phyloP scores from a whole-genome alignment of 2,888 invertebrate species.

The Oxystoma pomonae region DNA sequence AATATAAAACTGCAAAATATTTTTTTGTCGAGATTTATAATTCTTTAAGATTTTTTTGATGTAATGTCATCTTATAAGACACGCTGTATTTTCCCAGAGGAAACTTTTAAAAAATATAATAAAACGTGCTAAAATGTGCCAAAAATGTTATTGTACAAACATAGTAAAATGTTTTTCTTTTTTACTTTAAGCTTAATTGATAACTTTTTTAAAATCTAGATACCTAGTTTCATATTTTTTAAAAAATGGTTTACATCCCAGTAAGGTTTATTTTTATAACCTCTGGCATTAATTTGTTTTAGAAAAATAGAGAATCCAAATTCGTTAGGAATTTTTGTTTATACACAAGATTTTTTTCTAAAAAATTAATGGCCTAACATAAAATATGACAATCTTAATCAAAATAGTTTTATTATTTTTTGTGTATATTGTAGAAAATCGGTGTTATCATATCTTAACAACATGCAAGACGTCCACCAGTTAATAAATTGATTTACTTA shows the following conservation, averaged over 20 bases:
- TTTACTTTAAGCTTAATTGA: too few species aligned
- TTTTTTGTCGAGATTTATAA: too few species aligned
- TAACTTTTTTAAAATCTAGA: not conserved
- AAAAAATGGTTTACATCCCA: too few species aligned
- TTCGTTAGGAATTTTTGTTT: not conserved
- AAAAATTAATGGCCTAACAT: constrained; percentile 46
- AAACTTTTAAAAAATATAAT: not conserved
- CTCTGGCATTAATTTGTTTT: not conserved
- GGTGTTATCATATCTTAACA: constrained; percentile 32
- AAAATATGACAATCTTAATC: constrained; percentile 45
- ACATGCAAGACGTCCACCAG: not conserved
- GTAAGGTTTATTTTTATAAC: not conserved
- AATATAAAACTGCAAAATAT: too few species aligned
- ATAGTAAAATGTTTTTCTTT: not conserved
- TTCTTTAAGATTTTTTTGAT: too few species aligned
- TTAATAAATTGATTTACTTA: too few species aligned
- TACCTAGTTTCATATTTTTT: not conserved
- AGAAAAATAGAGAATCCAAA: too few species aligned
- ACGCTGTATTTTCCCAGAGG: too few species aligned
- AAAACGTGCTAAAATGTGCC: not conserved
- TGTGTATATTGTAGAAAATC: constrained; percentile 25
- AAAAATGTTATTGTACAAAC: not conserved
- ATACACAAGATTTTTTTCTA: not conserved
- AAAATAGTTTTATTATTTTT: constrained; percentile 18
- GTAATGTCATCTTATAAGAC: too few species aligned